Evolutionary conservation across 2,888 invertebrate genomes (phyloP).

Genomic region (Tanypteryx hageni): DNA sequence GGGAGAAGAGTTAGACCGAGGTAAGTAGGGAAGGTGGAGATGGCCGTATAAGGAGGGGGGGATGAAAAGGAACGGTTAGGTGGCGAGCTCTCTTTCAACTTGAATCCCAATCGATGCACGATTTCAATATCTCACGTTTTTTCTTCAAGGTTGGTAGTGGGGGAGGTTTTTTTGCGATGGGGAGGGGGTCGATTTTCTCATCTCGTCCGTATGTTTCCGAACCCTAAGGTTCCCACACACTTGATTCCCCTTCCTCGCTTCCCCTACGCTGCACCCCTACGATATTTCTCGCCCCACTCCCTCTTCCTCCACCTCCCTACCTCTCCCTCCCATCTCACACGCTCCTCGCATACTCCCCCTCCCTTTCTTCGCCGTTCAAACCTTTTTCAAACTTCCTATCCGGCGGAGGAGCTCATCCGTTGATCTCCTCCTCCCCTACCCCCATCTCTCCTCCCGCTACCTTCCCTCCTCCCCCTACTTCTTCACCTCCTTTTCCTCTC

Average conservation of each 20-base stretch:
- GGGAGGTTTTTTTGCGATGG: not conserved
- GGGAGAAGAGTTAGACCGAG: not conserved
- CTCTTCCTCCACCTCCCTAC: not conserved
- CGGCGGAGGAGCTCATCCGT: not conserved
- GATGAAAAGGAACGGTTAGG: not conserved
- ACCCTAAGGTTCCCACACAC: not conserved
- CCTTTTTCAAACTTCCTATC: not conserved
- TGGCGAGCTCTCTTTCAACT: not conserved
- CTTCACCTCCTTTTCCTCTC: no score
- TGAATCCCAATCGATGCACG: constrained; percentile 40
- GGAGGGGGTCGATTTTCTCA: constrained; percentile 44
- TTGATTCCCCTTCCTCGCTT: not conserved
- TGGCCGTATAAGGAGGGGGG: not conserved
- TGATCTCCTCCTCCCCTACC: not conserved
- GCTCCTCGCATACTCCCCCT: not conserved
- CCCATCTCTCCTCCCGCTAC: not conserved
- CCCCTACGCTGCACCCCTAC: no score
- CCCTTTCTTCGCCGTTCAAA: not conserved
- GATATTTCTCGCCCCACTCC: constrained; percentile 34
- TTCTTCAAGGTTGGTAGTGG: not conserved
- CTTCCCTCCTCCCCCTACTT: not conserved
- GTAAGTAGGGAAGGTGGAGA: not conserved
- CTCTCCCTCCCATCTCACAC: not conserved
- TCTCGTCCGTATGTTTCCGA: constrained; percentile 48
- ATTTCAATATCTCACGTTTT: constrained; percentile 64